These are phyloP conservation scores for Noctua janthina DNA, from an alignment of 2,888 invertebrate genomes.

Conservation along the genomic window DNA sequence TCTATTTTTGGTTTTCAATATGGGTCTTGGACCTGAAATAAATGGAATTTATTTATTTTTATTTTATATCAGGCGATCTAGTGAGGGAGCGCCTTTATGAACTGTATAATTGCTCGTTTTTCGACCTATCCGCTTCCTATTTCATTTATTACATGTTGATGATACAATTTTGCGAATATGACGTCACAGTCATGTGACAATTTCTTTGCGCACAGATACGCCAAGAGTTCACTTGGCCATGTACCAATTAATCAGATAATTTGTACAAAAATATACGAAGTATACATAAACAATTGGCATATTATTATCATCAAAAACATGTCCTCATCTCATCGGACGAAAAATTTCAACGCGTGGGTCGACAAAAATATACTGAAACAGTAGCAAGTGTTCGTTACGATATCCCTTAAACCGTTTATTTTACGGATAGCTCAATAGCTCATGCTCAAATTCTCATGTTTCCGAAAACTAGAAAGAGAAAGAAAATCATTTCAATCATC, in stretches of 20 bases:
- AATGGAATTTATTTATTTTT: too few species aligned
- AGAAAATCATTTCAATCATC: not conserved
- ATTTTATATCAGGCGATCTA: not conserved
- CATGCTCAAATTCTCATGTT: not conserved
- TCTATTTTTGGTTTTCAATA: too few species aligned
- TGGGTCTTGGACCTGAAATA: too few species aligned
- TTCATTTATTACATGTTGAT: constrained; percentile 6
- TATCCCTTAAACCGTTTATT: not conserved
- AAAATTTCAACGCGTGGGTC: constrained; percentile 3
- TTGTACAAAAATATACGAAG: constrained; percentile 24
- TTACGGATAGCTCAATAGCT: not conserved
- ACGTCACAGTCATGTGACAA: constrained; percentile 55
- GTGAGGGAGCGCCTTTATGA: not conserved
- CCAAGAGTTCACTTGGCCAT: constrained; percentile 43
- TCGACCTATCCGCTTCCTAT: constrained; percentile 16
- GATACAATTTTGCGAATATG: constrained; percentile 19
- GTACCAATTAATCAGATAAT: constrained; percentile 52
- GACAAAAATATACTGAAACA: not conserved
- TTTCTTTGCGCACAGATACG: constrained; percentile 33
- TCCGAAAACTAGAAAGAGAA: not conserved
- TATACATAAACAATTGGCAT: constrained; percentile 20
- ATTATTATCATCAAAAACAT: constrained; percentile 11
- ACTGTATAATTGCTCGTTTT: not conserved
- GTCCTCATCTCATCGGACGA: not conserved
- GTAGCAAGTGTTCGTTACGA: not conserved